These are phyloP conservation scores for Plotosus lineatus DNA, from an alignment of 2,113 vertebrate genomes.

Conservation along the genomic window DNA sequence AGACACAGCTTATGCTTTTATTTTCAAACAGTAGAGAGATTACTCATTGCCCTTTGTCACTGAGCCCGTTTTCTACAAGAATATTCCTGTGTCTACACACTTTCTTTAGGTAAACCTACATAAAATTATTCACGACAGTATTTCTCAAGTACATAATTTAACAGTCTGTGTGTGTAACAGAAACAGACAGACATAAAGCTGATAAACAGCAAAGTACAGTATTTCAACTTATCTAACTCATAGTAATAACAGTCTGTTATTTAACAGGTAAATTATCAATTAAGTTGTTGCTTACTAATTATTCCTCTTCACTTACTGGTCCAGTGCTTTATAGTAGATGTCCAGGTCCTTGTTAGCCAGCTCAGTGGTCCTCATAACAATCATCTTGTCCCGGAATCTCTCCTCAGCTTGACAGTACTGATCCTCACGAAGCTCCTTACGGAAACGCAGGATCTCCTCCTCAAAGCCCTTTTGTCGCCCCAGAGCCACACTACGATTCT, in stretches of 20 bases:
- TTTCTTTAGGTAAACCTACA: background rate
- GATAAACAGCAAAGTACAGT: too few relatives aligned
- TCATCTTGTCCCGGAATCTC: conserved; percentile 91
- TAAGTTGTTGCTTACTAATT: background rate
- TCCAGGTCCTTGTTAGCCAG: conserved; percentile 93
- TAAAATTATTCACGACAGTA: background rate
- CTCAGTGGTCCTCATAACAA: conserved; percentile 93
- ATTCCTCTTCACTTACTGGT: conserved; percentile 82
- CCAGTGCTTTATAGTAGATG: conserved; percentile 94
- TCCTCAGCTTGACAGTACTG: conserved; percentile 90
- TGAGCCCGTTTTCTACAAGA: background rate
- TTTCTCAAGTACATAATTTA: background rate
- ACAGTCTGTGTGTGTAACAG: background rate
- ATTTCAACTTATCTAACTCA: background rate
- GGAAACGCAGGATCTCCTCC: conserved; percentile 88
- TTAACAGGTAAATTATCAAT: background rate
- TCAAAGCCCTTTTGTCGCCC: conserved; percentile 93
- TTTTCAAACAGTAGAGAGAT: background rate
- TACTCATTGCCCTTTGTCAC: background rate
- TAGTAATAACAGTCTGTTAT: background rate
- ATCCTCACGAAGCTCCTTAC: conserved; percentile 86
- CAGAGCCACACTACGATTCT: conserved; percentile 81
- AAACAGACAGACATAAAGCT: background rate
- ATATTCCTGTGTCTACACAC: background rate
- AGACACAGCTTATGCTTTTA: background rate